Evolutionary conservation across 2,888 invertebrate genomes (phyloP), one percentile per base, ranked within the genome.

Genomic region (Spodoptera picta): DNA sequence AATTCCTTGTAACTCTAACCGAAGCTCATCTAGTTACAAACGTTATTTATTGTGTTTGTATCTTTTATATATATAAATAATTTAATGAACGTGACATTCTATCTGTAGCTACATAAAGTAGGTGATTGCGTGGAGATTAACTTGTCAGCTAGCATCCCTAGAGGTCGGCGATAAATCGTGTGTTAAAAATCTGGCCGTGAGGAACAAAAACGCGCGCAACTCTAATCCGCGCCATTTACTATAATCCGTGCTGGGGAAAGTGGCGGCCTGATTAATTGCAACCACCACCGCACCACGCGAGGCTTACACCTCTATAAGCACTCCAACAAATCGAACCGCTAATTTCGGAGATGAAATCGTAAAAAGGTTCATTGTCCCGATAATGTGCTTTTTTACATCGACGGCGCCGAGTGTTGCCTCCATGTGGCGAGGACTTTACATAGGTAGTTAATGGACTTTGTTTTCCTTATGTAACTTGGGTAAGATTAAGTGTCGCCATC

Each of bases 181-280:
- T 81, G 82, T 84, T 82, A 83, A 84, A 83, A 83, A 80, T 80
- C 78, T 81, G 82, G 76, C 76, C 69, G 65, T 69, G 69, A 76
- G 72, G 71, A 75, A 77, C 75, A 79, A 83, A 84, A 87, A 84
- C 81, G 82, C 77, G 75, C 75, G 75, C 63, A 65, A 31, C 69
- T 75, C 82, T 88, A 87, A 90, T 87, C 87, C 85, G 60, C 63
- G 78, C 86, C 85, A 88, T 89, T 87, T 85, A 80, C 84, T 85
- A 83, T 87, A 89, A 89, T 87, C 86, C 86, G 42, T 58, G 60
- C 46, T 59, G 60, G 75, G 83, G 82, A 83, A 81, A 86, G 87
- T 87, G 87, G 83, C 83, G 75, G 82, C 9, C 82, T 89, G 88
- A 89, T 89, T 88, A 89, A 89, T 89, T 83, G 86, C 81, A 73